Base-by-base conservation (phyloP, 2,888 invertebrate genomes). In the Ypsolopha scabrella region DNA sequence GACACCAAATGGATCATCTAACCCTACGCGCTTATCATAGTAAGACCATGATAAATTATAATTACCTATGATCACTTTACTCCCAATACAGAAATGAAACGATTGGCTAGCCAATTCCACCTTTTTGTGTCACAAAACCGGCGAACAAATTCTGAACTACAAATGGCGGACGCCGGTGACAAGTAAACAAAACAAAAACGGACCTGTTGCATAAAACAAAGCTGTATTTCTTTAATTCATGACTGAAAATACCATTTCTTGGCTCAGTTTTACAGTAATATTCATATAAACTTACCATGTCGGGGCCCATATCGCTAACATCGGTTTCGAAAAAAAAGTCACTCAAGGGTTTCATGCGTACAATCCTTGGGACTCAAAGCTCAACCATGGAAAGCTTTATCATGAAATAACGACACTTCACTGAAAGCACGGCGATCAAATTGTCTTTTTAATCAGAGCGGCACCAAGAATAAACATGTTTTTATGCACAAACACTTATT, bases 241-340 rank as follows among this genome's bases (percentile, higher is more conserved):
- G 80, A 86, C 79, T 73, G 80, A 83, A 80, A 82, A 77, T 67
- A 59, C 60, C 52, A 58, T 59, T 61, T 57, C 55, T 62, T 58
- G 60, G 56, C 51, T 56, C 53, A 64, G 62, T 60, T 70, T 66
- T 72, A 68, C 53, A 57, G 54, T 51, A 57, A 62, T 57, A 61
- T 64, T 56, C 53, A 51, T 60, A 63, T 62, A 71, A 70, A 83
- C 87, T 89, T 87, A 93, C 92, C 92, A 93, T 92, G 87, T 92
- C 92, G 87, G 92, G 92, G 88, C 92, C 92, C 90, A 92, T 91
- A 88, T 91, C 91, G 90, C 90, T 91, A 90, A 92, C 92, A 89
- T 91, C 90, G 82, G 89, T 83, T 83, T 89, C 88, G 77, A 90
- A 89, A 87, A 90, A 90, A 78, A 89, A 88, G 75, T 88, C 89